Conservation (phyloP, 2,888 invertebrate species). For the Ashinkailepas kermadecensis region DNA sequence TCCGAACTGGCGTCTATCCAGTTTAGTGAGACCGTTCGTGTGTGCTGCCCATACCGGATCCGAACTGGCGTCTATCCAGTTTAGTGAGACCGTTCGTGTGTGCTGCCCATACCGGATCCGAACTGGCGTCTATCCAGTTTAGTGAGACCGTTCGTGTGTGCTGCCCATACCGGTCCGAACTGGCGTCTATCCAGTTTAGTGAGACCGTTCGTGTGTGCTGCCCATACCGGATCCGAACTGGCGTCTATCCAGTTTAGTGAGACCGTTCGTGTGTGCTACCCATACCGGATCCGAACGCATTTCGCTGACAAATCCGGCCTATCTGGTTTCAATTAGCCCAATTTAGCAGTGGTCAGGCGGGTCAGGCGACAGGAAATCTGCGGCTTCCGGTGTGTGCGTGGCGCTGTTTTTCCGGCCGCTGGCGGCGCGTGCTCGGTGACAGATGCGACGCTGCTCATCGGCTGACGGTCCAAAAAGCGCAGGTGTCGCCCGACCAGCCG, state of each 20-base stretch:
- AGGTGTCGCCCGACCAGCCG: no score
- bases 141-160: neutral
- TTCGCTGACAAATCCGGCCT: neutral
- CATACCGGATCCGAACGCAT: neutral
- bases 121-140: neutral
- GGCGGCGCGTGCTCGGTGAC: neutral
- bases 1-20: neutral
- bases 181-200: no score
- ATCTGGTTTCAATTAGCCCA: constrained; percentile 3
- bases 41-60: neutral
- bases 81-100: neutral
- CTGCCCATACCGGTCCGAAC: neutral
- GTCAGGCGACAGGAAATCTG: constrained; percentile 10
- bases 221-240: neutral
- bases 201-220: neutral
- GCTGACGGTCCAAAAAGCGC: no score
- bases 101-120: neutral
- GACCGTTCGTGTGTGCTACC: neutral
- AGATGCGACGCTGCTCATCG: no score
- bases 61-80: neutral
- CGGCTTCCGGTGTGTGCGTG: neutral
- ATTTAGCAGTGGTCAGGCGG: neutral
- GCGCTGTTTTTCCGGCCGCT: neutral
- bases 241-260: no score
- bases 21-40: neutral